These are phyloP conservation scores for Rattus norvegicus DNA, from an alignment of 2,113 vertebrate genomes.

Conservation along the genomic window DNA sequence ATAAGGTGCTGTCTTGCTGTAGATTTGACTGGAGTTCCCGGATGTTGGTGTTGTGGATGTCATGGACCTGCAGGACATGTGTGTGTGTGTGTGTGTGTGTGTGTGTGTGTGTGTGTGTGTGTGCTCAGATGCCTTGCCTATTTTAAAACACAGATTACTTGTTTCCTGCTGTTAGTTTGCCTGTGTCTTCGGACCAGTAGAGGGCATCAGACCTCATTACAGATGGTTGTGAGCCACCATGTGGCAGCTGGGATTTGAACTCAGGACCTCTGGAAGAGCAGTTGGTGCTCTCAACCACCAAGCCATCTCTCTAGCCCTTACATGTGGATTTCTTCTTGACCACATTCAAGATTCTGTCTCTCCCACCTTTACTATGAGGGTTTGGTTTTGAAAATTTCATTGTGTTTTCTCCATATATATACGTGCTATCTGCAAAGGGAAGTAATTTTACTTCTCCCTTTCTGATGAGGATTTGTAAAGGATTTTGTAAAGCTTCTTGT, in stretches of 20 bases:
- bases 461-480: background rate
- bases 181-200: no score
- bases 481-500: background rate
- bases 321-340: background rate
- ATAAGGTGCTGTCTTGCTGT: background rate
- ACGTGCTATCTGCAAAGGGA: background rate
- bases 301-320: no score
- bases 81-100: background rate
- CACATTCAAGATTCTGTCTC: background rate
- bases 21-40: background rate
- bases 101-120: background rate
- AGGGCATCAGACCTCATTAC: no score
- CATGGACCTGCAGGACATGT: background rate
- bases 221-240: no score
- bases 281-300: no score
- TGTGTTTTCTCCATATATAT: background rate
- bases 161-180: background rate
- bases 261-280: no score
- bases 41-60: background rate
- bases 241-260: no score
- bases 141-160: background rate
- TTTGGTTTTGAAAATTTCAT: background rate
- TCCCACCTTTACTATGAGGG: background rate
- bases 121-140: background rate
- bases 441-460: background rate